These are phyloP conservation scores for Macrosteles quadrilineatus DNA, from an alignment of 1,140 invertebrate species.

Conservation along the genomic window DNA sequence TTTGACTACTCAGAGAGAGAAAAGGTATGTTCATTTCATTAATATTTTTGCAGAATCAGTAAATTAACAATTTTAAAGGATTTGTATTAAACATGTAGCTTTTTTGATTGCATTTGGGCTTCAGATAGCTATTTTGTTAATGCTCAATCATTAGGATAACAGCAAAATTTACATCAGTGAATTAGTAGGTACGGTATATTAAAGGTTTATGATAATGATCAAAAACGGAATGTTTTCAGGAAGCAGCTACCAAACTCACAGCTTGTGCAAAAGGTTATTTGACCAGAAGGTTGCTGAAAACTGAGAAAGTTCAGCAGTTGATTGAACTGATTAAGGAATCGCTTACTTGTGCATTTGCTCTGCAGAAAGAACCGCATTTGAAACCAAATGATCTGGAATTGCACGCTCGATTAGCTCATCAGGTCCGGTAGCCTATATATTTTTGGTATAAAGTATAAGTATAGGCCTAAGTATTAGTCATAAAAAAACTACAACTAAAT, in stretches of 20 bases:
- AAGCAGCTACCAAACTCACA: neutral
- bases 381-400: slow-evolving; percentile 6
- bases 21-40: neutral
- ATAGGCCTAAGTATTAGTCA: too few species aligned
- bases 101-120: too few species aligned
- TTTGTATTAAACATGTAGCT: too few species aligned
- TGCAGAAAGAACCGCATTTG: neutral
- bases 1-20: neutral
- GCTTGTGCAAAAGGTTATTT: slow-evolving; percentile 10
- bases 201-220: too few species aligned
- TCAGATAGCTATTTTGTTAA: too few species aligned
- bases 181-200: too few species aligned
- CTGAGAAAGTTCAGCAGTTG: slow-evolving; percentile 25
- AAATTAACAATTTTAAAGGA: too few species aligned
- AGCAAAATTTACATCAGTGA: too few species aligned
- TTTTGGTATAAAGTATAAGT: too few species aligned
- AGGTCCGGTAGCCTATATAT: neutral
- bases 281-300: slow-evolving; percentile 6
- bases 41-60: too few species aligned
- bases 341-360: neutral
- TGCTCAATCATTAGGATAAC: too few species aligned
- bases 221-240: slow-evolving; percentile 17
- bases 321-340: slow-evolving; percentile 13
- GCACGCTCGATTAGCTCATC: neutral
- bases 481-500: too few species aligned